These are phyloP conservation scores for Cheilosia vernalis DNA, from an alignment of 2,888 invertebrate genomes.

Conservation along the genomic window DNA sequence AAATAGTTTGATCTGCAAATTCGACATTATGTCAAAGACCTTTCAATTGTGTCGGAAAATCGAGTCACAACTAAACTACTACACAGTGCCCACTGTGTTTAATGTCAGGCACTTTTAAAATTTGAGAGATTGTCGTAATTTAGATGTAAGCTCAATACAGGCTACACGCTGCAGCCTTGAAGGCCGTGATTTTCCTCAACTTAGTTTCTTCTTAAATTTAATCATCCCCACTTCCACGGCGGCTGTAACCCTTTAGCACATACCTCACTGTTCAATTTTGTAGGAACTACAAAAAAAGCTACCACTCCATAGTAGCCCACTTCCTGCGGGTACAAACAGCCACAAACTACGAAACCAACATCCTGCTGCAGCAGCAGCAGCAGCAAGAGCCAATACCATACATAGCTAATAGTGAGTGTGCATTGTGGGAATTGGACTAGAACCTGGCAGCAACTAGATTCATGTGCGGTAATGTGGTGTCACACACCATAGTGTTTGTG, in stretches of 20 bases:
- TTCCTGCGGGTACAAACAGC: conserved; percentile 30
- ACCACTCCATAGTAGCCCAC: conserved; percentile 1
- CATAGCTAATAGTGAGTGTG: conserved; percentile 67
- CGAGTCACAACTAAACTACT: no score
- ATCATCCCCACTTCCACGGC: background rate
- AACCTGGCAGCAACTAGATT: conserved; percentile 73
- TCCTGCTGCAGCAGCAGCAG: conserved; percentile 46
- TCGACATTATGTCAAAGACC: no score
- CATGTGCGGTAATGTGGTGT: conserved; percentile 75
- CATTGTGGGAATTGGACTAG: conserved; percentile 74
- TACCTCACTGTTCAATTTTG: background rate
- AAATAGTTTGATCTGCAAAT: no score
- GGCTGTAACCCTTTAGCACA: background rate
- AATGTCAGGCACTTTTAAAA: no score
- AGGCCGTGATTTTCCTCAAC: no score
- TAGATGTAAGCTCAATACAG: no score
- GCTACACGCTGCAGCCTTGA: background rate
- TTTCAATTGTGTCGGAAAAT: no score
- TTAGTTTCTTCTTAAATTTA: background rate
- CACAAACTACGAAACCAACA: conserved; percentile 70
- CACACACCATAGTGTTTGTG: conserved; percentile 74
- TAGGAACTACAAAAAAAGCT: conserved; percentile 3
- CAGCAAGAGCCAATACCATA: conserved; percentile 46
- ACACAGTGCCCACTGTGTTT: no score
- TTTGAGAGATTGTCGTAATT: no score